Conservation (phyloP, 2,113 vertebrate species). For the Misgurnus anguillicaudatus region DNA sequence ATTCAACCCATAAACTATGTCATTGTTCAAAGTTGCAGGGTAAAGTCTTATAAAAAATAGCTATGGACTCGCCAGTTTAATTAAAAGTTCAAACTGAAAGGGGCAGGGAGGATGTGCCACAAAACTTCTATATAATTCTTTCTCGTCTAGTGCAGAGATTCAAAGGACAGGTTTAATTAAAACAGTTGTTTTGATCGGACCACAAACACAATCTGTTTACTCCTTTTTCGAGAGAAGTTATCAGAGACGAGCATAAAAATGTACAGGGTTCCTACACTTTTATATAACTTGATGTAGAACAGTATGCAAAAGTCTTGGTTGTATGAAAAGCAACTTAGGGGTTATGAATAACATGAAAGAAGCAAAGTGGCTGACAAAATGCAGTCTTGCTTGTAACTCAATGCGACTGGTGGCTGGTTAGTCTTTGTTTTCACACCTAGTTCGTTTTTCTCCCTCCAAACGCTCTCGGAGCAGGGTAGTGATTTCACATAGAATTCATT, state of each 20-base stretch:
- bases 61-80: conserved; percentile 25
- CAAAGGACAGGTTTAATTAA: conserved; percentile 5
- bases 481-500: no score
- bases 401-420: no score
- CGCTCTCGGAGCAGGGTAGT: no score
- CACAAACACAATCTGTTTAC: not conserved
- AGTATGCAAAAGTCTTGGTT: not conserved
- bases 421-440: no score
- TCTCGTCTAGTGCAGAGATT: conserved; percentile 22
- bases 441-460: no score
- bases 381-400: no score
- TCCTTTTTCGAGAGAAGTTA: not conserved
- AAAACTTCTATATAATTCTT: conserved; percentile 7
- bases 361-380: no score
- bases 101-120: conserved; percentile 34
- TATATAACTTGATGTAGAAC: not conserved
- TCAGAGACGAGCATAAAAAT: not conserved
- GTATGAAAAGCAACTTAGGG: not conserved
- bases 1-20: not conserved
- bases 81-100: conserved; percentile 24
- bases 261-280: not conserved
- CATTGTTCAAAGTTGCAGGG: conserved; percentile 6
- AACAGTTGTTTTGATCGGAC: not conserved
- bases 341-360: not conserved
- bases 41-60: conserved; percentile 11